phyloP scores from a whole-genome alignment of 1,140 invertebrate genomes.

The Pseudomyrmex sp. region DNA sequence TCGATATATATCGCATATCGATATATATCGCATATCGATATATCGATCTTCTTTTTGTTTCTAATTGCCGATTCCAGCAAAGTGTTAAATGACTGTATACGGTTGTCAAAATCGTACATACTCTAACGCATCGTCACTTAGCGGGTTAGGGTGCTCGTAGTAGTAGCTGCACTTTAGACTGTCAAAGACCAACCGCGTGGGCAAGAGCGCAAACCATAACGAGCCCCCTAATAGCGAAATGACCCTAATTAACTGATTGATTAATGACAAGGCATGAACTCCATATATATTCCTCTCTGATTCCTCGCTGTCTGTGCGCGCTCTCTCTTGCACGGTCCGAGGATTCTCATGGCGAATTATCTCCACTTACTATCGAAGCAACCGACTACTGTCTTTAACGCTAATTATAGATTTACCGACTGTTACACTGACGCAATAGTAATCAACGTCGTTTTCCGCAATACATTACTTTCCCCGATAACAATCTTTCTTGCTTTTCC shows the following conservation, averaged over 20 bases:
- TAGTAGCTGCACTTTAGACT: constrained; percentile 59
- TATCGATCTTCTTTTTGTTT: too few relatives aligned
- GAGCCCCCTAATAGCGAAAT: constrained; percentile 60
- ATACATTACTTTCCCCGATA: not conserved
- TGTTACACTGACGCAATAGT: not conserved
- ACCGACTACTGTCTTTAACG: not conserved
- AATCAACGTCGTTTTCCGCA: constrained; percentile 24
- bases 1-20: too few relatives aligned
- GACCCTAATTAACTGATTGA: constrained; percentile 73
- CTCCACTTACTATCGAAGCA: constrained; percentile 28
- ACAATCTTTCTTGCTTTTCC: not conserved
- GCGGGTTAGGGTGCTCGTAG: constrained; percentile 19
- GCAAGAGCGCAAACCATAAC: constrained; percentile 34
- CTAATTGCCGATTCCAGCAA: too few relatives aligned
- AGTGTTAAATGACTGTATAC: not conserved
- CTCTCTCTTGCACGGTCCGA: not conserved
- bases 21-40: too few relatives aligned
- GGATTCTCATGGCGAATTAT: constrained; percentile 34
- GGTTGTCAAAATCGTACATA: constrained; percentile 32
- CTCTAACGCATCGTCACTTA: constrained; percentile 38
- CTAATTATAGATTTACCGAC: constrained; percentile 4
- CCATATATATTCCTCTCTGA: constrained; percentile 45
- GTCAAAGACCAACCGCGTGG: constrained; percentile 52
- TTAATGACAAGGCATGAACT: constrained; percentile 69
- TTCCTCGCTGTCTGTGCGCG: constrained; percentile 49